Base-by-base conservation (phyloP, 1,140 invertebrate species). In the Drosophila tropicalis region DNA sequence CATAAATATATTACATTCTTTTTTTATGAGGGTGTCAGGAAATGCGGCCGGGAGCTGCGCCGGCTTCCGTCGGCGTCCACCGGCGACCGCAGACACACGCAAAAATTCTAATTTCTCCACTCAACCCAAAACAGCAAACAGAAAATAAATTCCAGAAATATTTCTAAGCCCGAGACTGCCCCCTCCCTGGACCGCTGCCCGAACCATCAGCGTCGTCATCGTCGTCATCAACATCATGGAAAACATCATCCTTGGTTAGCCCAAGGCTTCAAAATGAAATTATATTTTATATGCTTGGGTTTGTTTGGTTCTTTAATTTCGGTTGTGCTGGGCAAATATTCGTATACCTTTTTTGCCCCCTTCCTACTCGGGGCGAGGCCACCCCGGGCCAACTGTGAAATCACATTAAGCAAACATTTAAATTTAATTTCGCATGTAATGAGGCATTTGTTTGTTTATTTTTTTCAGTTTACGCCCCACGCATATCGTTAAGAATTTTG, bases 361-460 rank as follows among this genome's bases (percentile, higher is more conserved):
- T 57, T 61, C 67, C 76, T 39, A 72, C n/a, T 5, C 15, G 39
- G 66, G 66, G 39, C 64, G 51, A 22, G 19, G 62, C 63, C 71
- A 70, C 79, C 68, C 55, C 65, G 76, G 76, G 63, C 56, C 67
- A 84, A 89, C 84, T 80, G 64, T 83, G 76, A 77, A 87, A 87
- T 87, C 84, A 82, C 84, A 89, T 89, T 87, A 91, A 90, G 83
- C 77, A 91, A 91, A 91, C 90, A 91, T 87, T 91, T 87, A 90
- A 90, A 91, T 87, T 91, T 91, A 91, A 91, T 91, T 91, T 91
- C 90, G 90, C 90, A 91, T 90, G 83, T 91, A 91, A 91, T 91
- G 90, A 91, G 85, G 79, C 78, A 83, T 87, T 90, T 91, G 83
- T 91, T 91, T 90, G 83, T 86, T 90, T 90, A 82, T 73, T 86